A percentile compares a stretch with the other conserved stretches of the same genome.
phyloP scores from a whole-genome alignment of 2,888 invertebrate genomes.

The Phymatocera aterrima region DNA sequence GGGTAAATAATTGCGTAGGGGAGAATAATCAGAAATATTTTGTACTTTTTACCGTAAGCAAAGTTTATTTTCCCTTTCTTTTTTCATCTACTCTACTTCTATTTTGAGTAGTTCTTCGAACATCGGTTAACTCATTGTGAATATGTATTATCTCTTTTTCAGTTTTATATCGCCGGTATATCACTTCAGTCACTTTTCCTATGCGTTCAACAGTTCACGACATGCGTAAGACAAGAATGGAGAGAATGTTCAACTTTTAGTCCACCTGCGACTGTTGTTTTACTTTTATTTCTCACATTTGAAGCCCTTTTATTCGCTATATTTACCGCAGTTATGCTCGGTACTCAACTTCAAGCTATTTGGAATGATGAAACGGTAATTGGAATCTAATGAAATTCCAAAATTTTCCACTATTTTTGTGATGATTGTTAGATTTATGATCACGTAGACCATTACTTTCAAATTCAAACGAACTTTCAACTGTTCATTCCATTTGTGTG shows the following conservation, averaged over 20 bases:
- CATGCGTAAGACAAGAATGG: slow-evolving; percentile 96
- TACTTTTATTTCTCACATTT: slow-evolving; percentile 93
- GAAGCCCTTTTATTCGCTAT: slow-evolving; percentile 97
- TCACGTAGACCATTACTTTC: neutral
- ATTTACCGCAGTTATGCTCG: slow-evolving; percentile 98
- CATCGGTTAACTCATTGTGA: slow-evolving; percentile 10
- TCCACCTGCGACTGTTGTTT: slow-evolving; percentile 96
- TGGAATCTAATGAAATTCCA: slow-evolving; percentile 32
- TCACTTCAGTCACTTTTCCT: slow-evolving; percentile 95
- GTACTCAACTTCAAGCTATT: slow-evolving; percentile 96
- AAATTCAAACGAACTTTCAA: neutral
- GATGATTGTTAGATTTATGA: neutral
- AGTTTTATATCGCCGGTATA: slow-evolving; percentile 99
- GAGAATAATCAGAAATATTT: slow-evolving; percentile 99
- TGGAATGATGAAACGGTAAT: slow-evolving; percentile 98
- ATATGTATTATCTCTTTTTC: slow-evolving; percentile 72
- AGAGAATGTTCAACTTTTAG: slow-evolving; percentile 94
- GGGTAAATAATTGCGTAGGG: slow-evolving; percentile 99
- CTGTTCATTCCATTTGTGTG: no score
- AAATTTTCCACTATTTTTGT: neutral
- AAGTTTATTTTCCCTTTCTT: neutral
- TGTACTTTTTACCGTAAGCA: slow-evolving; percentile 95
- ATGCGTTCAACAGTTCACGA: slow-evolving; percentile 94
- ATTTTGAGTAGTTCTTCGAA: neutral
- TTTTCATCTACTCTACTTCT: neutral